Conservation (phyloP, 2,113 vertebrate species). For the Odontophorus gujanensis region DNA sequence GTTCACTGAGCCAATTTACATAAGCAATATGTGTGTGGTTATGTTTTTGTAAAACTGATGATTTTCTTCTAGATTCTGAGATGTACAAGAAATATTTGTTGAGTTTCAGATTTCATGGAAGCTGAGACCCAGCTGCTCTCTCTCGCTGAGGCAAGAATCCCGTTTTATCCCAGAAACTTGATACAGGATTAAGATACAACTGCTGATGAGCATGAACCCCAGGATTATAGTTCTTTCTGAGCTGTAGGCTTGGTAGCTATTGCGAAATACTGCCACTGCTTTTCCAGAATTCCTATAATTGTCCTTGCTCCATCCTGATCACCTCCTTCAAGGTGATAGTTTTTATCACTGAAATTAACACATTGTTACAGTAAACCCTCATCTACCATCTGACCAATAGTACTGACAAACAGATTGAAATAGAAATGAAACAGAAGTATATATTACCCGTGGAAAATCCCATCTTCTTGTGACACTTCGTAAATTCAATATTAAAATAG, state of each 20-base stretch:
- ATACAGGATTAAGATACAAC: background rate
- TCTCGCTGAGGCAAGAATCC: background rate
- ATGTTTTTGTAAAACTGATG: background rate
- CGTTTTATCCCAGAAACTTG: background rate
- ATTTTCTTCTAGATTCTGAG: background rate
- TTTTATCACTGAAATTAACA: constrained; percentile 1
- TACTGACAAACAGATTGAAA: background rate
- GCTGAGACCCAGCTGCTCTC: background rate
- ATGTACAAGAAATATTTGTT: background rate
- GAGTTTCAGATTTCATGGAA: background rate
- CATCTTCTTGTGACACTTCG: constrained; percentile 98
- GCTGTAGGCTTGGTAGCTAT: background rate
- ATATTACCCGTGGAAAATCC: constrained; percentile 94
- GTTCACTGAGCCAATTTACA: background rate
- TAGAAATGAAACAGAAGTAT: background rate
- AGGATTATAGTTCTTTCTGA: background rate
- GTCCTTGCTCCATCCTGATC: background rate
- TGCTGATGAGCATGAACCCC: background rate
- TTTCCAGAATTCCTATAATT: background rate
- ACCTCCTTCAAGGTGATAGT: background rate
- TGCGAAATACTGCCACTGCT: background rate
- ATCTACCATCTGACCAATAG: background rate
- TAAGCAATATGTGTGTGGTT: background rate
- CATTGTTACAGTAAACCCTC: background rate
- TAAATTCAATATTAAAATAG: constrained; percentile 98